phyloP scores from a whole-genome alignment of 2,797 vertebrate species.

The Enteromius thamalakanensis region DNA sequence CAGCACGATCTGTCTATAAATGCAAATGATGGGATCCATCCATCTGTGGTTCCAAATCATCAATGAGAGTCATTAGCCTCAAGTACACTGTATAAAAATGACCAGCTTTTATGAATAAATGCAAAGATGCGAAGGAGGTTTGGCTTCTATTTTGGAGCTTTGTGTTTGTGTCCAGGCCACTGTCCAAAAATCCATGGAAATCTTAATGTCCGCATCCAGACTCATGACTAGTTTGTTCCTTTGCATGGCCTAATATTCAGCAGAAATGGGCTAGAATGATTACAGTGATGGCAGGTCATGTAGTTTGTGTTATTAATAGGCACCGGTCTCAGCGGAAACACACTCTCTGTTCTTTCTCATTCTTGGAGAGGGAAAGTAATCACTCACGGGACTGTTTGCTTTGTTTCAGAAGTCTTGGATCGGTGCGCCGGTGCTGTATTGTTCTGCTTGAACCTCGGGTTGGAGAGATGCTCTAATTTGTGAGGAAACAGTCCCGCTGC shows the following conservation, averaged over 20 bases:
- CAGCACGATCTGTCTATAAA: background rate
- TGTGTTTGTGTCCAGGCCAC: slow-evolving; percentile 41
- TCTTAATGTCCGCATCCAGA: background rate
- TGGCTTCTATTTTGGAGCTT: slow-evolving; percentile 51
- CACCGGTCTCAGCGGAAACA: background rate
- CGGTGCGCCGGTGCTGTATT: slow-evolving; percentile 73
- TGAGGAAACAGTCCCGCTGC: slow-evolving; percentile 69
- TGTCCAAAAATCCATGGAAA: slow-evolving; percentile 66
- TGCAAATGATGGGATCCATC: background rate
- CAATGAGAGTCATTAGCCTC: background rate
- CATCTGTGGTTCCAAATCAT: background rate
- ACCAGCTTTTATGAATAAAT: slow-evolving; percentile 58
- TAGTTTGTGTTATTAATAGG: slow-evolving; percentile 6
- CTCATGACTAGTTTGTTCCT: background rate
- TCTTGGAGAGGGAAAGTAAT: background rate
- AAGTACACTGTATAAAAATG: background rate
- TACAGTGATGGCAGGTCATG: background rate
- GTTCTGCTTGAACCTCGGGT: slow-evolving; percentile 72
- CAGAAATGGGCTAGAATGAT: background rate
- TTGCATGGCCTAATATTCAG: slow-evolving; percentile 5
- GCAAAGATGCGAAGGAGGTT: slow-evolving; percentile 61
- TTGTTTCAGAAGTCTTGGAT: slow-evolving; percentile 44
- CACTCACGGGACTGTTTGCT: slow-evolving; percentile 36
- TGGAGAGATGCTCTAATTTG: slow-evolving; percentile 73
- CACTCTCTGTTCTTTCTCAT: slow-evolving; percentile 5